Evolutionary conservation across 2,888 invertebrate species (phyloP).

Genomic region (Tenthredo notha): DNA sequence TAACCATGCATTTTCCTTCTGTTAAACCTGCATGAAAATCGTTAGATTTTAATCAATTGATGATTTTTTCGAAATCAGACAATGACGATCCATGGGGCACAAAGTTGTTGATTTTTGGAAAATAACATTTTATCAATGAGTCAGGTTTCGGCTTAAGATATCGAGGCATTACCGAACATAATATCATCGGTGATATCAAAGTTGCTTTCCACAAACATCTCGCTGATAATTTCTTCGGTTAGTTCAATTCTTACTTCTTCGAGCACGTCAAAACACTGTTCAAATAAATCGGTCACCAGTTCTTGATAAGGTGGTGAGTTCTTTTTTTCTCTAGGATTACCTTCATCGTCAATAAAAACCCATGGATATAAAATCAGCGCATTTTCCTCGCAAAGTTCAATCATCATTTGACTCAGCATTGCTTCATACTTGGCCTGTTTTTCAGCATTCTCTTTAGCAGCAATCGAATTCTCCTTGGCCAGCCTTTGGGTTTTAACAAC

Average conservation of each 20-base stretch:
- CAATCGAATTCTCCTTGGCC: conserved; percentile 59
- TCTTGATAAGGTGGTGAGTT: conserved; percentile 68
- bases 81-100: not conserved
- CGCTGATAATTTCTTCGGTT: conserved; percentile 64
- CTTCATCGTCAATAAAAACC: conserved; percentile 69
- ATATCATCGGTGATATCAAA: conserved; percentile 68
- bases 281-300: conserved; percentile 66
- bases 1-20: conserved; percentile 64
- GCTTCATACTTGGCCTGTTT: conserved; percentile 66
- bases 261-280: conserved; percentile 68
- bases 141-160: not conserved
- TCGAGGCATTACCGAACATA: conserved; percentile 58
- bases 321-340: conserved; percentile 65
- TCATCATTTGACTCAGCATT: conserved; percentile 68
- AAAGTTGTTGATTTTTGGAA: not conserved
- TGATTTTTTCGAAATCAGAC: not conserved
- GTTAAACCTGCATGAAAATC: conserved; percentile 64
- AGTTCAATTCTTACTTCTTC: conserved; percentile 67
- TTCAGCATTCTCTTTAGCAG: conserved; percentile 63
- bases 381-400: conserved; percentile 70
- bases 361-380: conserved; percentile 70
- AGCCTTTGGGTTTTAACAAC: conserved; percentile 57
- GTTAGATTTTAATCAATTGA: not conserved
- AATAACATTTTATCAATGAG: not conserved
- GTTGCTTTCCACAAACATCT: conserved; percentile 68